Evolutionary conservation across 2,797 vertebrate genomes (phyloP).

Genomic region (Craterocephalus amniculus): DNA sequence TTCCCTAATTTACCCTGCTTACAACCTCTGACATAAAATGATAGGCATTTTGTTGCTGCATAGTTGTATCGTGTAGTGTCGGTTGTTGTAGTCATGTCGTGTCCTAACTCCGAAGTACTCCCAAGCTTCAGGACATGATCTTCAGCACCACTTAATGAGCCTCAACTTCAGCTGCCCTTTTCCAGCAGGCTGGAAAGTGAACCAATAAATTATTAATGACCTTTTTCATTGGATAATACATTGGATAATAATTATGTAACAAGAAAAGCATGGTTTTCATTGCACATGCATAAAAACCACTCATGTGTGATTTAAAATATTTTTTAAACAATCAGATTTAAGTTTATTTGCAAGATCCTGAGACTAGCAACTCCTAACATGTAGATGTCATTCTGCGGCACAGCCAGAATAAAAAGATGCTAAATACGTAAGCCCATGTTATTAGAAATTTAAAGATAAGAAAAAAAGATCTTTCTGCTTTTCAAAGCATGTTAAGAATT

Average conservation of each 20-base stretch:
- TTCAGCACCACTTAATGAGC: constrained; percentile 52
- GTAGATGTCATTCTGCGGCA: too few relatives aligned
- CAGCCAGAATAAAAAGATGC: too few relatives aligned
- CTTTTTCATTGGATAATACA: constrained; percentile 34
- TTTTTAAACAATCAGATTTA: not conserved
- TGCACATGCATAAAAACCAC: constrained; percentile 1
- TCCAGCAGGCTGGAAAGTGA: constrained; percentile 43
- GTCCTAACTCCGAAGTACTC: constrained; percentile 41
- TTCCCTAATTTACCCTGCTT: constrained; percentile 9
- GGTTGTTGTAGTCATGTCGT: constrained; percentile 39
- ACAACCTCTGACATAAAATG: constrained; percentile 27
- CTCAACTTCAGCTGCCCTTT: constrained; percentile 51
- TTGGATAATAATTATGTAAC: not conserved
- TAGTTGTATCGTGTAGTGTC: constrained; percentile 49
- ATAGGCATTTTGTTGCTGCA: constrained; percentile 47
- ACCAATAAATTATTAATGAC: constrained; percentile 44
- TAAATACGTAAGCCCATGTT: too few relatives aligned
- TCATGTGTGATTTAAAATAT: not conserved
- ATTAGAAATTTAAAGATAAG: too few relatives aligned
- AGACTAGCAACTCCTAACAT: not conserved
- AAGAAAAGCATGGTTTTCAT: constrained; percentile 6
- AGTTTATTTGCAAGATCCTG: not conserved
- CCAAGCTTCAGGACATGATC: constrained; percentile 47
- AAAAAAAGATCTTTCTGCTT: too few relatives aligned
- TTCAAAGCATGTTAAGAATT: too few relatives aligned